phyloP scores from a whole-genome alignment of 2,797 vertebrate species.

The Rhyacichthys aspro region DNA sequence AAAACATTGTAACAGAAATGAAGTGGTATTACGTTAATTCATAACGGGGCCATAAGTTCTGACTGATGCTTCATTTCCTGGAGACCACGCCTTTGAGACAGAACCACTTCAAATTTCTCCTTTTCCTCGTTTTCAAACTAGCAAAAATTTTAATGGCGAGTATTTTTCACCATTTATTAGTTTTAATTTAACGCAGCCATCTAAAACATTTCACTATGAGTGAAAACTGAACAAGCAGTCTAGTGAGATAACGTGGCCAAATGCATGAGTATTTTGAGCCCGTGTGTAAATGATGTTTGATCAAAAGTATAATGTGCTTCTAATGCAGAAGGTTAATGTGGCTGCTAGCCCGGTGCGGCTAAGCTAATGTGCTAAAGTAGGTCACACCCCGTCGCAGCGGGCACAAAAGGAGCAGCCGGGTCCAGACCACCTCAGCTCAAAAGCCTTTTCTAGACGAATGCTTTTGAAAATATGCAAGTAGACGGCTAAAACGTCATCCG shows the following conservation, averaged over 20 bases:
- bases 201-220: no score
- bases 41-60: constrained; percentile 39
- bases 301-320: neutral
- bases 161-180: constrained; percentile 1
- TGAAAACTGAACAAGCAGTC: no score
- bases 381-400: constrained; percentile 84
- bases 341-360: constrained; percentile 56
- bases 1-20: no score
- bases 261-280: no score
- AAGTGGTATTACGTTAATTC: constrained; percentile 34
- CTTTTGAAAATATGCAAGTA: no score
- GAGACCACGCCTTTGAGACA: constrained; percentile 69
- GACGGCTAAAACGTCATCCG: neutral
- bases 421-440: constrained; percentile 38
- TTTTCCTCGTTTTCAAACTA: no score
- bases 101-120: no score
- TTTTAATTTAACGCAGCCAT: no score
- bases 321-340: constrained; percentile 37
- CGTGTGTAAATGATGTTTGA: neutral
- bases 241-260: no score
- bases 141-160: constrained; percentile 1
- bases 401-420: constrained; percentile 73
- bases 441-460: neutral
- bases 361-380: constrained; percentile 81
- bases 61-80: constrained; percentile 55